A percentile compares a stretch with the other conserved stretches of the same genome.
Evolutionary conservation across 92 coral and sea anemone genomes (phyloP).

Genomic region (Phenganax subtilis): DNA sequence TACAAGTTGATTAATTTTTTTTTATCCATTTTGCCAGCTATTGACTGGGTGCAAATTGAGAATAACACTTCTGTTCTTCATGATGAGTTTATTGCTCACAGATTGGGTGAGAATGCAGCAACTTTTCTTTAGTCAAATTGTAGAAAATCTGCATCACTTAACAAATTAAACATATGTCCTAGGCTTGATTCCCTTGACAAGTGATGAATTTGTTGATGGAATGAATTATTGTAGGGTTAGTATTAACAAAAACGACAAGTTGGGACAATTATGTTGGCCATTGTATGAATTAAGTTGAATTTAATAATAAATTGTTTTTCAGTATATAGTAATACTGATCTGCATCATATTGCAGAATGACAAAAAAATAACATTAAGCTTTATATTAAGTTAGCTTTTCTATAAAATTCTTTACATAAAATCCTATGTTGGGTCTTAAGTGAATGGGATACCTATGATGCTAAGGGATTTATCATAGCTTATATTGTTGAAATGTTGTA

Average conservation of each 20-base stretch:
- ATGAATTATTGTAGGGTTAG: conserved; percentile 85
- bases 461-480: neutral
- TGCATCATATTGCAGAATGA: too few relatives aligned
- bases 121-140: neutral
- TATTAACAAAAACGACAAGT: neutral
- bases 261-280: neutral
- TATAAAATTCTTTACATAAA: too few relatives aligned
- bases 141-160: neutral
- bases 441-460: too few relatives aligned
- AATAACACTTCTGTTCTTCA: conserved; percentile 97
- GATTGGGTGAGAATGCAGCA: conserved; percentile 63
- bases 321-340: too few relatives aligned
- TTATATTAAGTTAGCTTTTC: too few relatives aligned
- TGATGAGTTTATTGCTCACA: conserved; percentile 94
- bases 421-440: too few relatives aligned
- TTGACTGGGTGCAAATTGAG: conserved; percentile 98
- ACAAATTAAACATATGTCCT: neutral
- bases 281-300: too few relatives aligned
- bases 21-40: conserved; percentile 50
- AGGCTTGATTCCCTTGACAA: conserved; percentile 88
- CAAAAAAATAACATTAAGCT: too few relatives aligned
- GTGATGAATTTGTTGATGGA: conserved; percentile 88
- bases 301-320: too few relatives aligned
- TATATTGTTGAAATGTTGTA: neutral
- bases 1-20: neutral